A percentile compares a stretch with the other conserved stretches of the same genome.
phyloP scores from a whole-genome alignment of 2,113 vertebrate genomes.

The Ceratotherium simum region DNA sequence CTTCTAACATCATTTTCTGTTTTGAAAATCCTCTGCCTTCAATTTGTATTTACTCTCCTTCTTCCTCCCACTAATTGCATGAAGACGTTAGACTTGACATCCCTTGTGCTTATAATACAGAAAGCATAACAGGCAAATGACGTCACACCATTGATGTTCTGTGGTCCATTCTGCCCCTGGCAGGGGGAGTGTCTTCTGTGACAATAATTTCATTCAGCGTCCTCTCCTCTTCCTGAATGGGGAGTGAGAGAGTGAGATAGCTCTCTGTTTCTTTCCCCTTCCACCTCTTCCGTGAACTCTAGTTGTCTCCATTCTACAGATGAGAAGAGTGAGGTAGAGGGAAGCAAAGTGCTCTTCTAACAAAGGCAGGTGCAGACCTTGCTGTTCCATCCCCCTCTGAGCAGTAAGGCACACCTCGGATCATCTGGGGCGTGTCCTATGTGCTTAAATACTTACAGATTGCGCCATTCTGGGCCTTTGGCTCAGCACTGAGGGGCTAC shows the following conservation, averaged over 20 bases:
- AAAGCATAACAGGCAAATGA: neutral
- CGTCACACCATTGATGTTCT: neutral
- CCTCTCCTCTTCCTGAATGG: too few species aligned
- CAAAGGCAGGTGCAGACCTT: neutral
- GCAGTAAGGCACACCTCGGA: neutral
- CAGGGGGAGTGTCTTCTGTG: neutral
- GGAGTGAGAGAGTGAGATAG: neutral
- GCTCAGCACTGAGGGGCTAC: neutral
- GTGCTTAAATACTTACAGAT: neutral
- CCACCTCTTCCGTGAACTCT: neutral
- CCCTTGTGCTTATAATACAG: neutral
- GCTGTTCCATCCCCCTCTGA: too few species aligned
- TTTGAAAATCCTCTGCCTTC: neutral
- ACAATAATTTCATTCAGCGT: neutral
- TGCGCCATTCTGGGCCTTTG: neutral
- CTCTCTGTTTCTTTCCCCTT: too few species aligned
- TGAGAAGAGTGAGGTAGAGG: neutral
- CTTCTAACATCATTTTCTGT: neutral
- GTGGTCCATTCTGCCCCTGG: neutral
- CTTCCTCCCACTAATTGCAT: neutral
- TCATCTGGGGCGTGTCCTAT: neutral
- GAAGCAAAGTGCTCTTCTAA: neutral
- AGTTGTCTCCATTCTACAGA: neutral
- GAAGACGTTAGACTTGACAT: neutral
- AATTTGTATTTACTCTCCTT: neutral